Evolutionary conservation across 2,113 vertebrate species (phyloP), one percentile per base, ranked within the genome.

Genomic region (Pelecanus crispus): DNA sequence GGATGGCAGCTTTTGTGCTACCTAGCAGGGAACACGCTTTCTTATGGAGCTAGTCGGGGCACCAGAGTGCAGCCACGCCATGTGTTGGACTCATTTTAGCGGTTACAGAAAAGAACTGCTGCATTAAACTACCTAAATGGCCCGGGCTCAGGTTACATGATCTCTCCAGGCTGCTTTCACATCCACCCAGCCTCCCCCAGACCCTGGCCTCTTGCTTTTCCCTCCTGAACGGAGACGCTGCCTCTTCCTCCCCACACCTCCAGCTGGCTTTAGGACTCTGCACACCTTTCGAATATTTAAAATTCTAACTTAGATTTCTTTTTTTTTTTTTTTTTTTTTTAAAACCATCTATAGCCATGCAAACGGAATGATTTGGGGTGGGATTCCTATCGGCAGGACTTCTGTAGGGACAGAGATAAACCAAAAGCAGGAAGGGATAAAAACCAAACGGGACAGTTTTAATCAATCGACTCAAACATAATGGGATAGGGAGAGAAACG

Each of bases 31-130:
- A 86, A 40, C 29, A 8, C 1, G 7, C 25, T 53, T 20, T 34
- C 49, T 61, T n/a, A 19, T 0, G 3, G 90, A 40, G 67, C 38
- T 12, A 26, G 38, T 6, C 0, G 2, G 68, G n/a, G 36, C 70
- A 55, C 32, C 68, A 17, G 84, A 50, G 66, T 13, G n/a, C 42
- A 29, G 32, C 3, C 3, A 8, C 31, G 67, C 81, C 78, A 19
- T 4, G 53, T 17, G 89, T 7, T 59, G 92, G 59, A 17, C 74
- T 84, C 78, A 3, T 9, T 62, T 59, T 5, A 45, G 70, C 2
- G 6, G 18, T 13, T 50, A 20, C 49, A 20, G 12, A n/a, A 45
- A 32, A 49, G 49, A 80, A 40, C 25, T 17, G 62, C 77, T 44
- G 53, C n/a, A 13, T 25, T 36, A 29, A 75, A n/a, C 31, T 7